Evolutionary conservation across 2,888 invertebrate genomes (phyloP).

Genomic region (Euzophera pinguis): DNA sequence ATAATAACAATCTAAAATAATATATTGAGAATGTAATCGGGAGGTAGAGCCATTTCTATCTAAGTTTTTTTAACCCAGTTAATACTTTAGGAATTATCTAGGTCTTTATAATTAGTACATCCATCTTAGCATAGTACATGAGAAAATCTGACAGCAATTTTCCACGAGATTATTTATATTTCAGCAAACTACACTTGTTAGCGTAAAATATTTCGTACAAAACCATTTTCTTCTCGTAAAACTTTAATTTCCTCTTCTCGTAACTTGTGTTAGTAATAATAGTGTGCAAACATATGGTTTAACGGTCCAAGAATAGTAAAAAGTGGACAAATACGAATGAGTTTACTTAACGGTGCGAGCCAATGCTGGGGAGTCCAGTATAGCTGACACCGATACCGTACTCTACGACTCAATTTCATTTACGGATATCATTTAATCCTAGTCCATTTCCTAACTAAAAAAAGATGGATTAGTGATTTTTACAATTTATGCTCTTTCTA

Average conservation of each 20-base stretch:
- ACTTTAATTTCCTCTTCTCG: background rate
- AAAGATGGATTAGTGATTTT: too few relatives aligned
- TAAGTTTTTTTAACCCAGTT: too few relatives aligned
- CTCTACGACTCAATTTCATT: constrained; percentile 8
- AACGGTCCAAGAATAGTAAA: constrained; percentile 73
- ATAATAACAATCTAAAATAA: too few relatives aligned
- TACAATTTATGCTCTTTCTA: too few relatives aligned
- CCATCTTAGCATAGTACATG: too few relatives aligned
- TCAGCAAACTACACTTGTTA: background rate
- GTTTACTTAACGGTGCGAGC: constrained; percentile 68
- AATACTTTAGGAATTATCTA: too few relatives aligned
- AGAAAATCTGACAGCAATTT: too few relatives aligned
- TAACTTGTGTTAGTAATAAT: constrained; percentile 6
- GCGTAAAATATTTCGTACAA: background rate
- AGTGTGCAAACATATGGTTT: constrained; percentile 26
- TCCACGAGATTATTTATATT: background rate
- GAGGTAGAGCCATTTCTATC: too few relatives aligned
- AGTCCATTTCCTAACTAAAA: background rate
- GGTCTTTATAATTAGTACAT: too few relatives aligned
- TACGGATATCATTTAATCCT: constrained; percentile 13
- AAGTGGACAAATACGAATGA: constrained; percentile 75
- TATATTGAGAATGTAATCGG: too few relatives aligned
- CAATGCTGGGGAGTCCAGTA: constrained; percentile 12
- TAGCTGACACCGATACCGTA: constrained; percentile 6
- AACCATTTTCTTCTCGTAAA: background rate